phyloP scores from a whole-genome alignment of 1,140 invertebrate genomes.

The Diabrotica undecimpunctata region DNA sequence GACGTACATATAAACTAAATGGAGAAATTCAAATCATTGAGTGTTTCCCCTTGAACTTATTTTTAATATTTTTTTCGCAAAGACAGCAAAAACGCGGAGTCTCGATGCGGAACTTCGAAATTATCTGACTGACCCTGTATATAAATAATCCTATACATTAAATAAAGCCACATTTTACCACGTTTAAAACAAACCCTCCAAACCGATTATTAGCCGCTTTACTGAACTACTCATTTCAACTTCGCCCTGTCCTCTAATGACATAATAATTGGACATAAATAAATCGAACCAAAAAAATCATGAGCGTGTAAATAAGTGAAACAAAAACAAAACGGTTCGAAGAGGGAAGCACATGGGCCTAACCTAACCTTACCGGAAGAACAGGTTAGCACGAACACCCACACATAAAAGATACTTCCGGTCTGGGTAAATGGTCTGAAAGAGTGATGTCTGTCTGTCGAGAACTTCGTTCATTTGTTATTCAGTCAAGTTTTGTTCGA shows the following conservation, averaged over 20 bases:
- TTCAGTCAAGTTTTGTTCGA: constrained; percentile 10
- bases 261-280: constrained; percentile 36
- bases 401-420: constrained; percentile 44
- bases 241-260: constrained; percentile 23
- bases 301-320: constrained; percentile 30
- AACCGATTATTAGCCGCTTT: no score
- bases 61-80: no score
- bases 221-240: no score
- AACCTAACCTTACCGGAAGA: constrained; percentile 33
- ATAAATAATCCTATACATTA: no score
- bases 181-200: no score
- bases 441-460: constrained; percentile 38
- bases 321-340: constrained; percentile 15
- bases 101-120: no score
- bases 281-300: constrained; percentile 31
- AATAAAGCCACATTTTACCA: no score
- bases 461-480: constrained; percentile 35
- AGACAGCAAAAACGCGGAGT: no score
- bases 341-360: constrained; percentile 33
- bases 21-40: no score
- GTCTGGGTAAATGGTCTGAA: constrained; percentile 41
- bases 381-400: constrained; percentile 45
- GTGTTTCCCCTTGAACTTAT: no score
- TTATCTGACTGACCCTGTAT: no score
- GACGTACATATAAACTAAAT: no score